Conservation (phyloP, 2,797 vertebrate species). For the Cercopithecus petaurista region DNA sequence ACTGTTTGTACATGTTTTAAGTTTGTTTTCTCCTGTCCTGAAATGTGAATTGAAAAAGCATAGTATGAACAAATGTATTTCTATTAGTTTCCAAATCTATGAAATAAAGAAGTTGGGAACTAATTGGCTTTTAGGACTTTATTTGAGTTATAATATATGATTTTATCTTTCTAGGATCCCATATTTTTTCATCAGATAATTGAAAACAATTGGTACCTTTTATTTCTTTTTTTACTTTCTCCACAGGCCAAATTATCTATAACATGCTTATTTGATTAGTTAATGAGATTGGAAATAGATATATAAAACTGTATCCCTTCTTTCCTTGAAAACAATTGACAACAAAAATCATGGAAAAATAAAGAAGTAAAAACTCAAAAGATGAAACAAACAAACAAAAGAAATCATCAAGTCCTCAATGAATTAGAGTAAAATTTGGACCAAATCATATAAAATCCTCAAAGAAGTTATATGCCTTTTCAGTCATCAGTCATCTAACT, state of each 20-base stretch:
- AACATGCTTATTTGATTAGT: background rate
- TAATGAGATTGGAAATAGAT: background rate
- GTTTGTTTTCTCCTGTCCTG: background rate
- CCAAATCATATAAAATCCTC: background rate
- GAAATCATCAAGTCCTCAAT: background rate
- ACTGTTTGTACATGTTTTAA: conserved; percentile 3
- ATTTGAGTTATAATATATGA: conserved; percentile 5
- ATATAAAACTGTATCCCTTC: background rate
- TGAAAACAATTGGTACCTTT: background rate
- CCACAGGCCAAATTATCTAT: background rate
- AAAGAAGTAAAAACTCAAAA: background rate
- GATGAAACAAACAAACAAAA: background rate
- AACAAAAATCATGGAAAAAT: background rate
- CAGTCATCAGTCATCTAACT: background rate
- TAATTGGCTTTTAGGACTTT: background rate
- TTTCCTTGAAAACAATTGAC: background rate
- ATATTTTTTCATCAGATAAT: conserved; percentile 26
- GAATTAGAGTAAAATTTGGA: background rate
- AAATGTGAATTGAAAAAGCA: background rate
- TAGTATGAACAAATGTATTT: conserved; percentile 1
- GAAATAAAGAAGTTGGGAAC: background rate
- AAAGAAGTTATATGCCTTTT: background rate
- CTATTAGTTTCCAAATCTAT: background rate
- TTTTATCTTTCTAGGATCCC: background rate
- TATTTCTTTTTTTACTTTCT: conserved; percentile 11